These are phyloP conservation scores for Triops cancriformis DNA, from an alignment of 1,140 invertebrate genomes.

Conservation along the genomic window DNA sequence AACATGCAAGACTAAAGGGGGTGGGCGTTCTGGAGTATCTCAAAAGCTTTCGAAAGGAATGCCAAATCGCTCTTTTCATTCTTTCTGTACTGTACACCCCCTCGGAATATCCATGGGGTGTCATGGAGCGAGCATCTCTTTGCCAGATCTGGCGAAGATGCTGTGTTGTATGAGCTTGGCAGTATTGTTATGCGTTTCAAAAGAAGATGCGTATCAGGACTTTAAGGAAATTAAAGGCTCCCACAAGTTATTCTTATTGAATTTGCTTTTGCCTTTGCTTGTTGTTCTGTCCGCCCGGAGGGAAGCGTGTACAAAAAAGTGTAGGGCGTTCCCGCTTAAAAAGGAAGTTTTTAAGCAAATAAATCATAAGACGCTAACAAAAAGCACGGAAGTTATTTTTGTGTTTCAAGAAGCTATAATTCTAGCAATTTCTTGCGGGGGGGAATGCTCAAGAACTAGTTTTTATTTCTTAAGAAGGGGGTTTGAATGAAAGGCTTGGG, in stretches of 20 bases:
- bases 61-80: background rate
- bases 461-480: background rate
- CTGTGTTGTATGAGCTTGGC: background rate
- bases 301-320: background rate
- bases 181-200: background rate
- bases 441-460: background rate
- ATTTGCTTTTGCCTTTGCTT: background rate
- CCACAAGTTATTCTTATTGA: background rate
- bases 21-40: constrained; percentile 1
- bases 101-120: background rate
- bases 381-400: background rate
- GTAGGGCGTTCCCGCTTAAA: background rate
- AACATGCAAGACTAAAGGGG: background rate
- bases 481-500: background rate
- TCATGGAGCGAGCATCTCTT: background rate
- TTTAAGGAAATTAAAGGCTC: background rate
- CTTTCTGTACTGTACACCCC: background rate
- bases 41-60: background rate
- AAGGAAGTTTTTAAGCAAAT: background rate
- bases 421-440: background rate
- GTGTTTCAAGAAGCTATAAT: background rate
- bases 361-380: background rate
- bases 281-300: background rate
- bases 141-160: background rate
- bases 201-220: background rate